These are phyloP conservation scores for Umimayanthus chanpuru DNA, from an alignment of 92 coral and sea anemone genomes.

Conservation along the genomic window DNA sequence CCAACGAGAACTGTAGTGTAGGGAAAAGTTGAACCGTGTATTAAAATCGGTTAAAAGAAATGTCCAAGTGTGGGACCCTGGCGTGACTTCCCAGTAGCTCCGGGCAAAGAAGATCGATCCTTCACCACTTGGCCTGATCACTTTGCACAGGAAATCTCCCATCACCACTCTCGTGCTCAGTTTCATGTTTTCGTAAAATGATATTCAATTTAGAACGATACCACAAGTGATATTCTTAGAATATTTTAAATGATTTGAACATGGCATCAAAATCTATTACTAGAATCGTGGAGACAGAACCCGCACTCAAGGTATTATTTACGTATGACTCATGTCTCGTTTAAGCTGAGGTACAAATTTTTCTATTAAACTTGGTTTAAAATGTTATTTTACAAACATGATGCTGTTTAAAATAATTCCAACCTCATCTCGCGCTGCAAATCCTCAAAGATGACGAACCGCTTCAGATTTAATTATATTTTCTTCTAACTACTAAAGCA, in stretches of 20 bases:
- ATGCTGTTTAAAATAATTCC: no score
- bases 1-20: no score
- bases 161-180: neutral
- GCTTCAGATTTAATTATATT: no score
- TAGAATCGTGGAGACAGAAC: neutral
- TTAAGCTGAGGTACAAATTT: no score
- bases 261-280: slow-evolving; percentile 6
- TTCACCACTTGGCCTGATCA: neutral
- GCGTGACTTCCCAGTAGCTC: neutral
- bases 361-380: no score
- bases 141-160: neutral
- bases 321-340: neutral
- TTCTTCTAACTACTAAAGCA: no score
- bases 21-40: no score
- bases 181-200: neutral
- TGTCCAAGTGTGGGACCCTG: neutral
- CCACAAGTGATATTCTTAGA: neutral
- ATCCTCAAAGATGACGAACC: no score
- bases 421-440: no score
- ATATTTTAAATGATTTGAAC: neutral
- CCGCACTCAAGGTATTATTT: neutral
- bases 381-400: no score
- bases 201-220: neutral
- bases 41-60: no score
- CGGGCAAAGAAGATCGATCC: neutral